phyloP scores from a whole-genome alignment of 2,797 vertebrate species.

The Xiphorhynchus erythropygius region DNA sequence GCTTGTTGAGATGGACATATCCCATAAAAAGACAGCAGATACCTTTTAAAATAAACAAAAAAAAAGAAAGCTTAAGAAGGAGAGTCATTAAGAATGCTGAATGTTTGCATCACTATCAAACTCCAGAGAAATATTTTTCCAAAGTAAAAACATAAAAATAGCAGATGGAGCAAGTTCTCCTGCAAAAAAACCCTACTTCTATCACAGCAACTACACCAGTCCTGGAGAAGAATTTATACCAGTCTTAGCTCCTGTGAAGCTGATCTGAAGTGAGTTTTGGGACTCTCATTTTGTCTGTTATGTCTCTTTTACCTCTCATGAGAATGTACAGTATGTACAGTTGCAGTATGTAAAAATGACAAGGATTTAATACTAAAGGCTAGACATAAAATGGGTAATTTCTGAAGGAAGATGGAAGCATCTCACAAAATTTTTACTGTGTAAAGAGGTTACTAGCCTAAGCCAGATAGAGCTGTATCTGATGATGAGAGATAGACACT shows the following conservation, averaged over 20 bases:
- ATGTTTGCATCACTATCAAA: not conserved
- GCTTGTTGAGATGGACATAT: not conserved
- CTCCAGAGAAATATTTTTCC: not conserved
- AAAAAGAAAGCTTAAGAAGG: not conserved
- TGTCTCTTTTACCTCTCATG: not conserved
- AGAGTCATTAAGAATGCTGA: not conserved
- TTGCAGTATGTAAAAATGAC: not conserved
- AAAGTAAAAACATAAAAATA: not conserved
- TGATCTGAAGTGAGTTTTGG: not conserved
- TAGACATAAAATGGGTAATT: not conserved
- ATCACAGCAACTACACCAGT: fast-evolving
- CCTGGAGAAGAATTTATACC: not conserved
- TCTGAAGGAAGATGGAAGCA: not conserved
- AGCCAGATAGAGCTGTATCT: not conserved
- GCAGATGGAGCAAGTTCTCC: not conserved
- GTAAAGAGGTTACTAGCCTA: not conserved
- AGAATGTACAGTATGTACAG: not conserved
- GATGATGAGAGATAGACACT: not conserved
- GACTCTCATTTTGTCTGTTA: not conserved
- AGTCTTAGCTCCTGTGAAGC: not conserved
- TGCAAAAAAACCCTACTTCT: fast-evolving
- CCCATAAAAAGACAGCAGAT: not conserved
- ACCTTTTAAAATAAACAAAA: not conserved
- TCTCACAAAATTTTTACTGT: not conserved
- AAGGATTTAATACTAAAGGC: not conserved